Evolutionary conservation across 2,888 invertebrate species (phyloP), one percentile per base, ranked within the genome.

Genomic region (Drosophila mulleri): DNA sequence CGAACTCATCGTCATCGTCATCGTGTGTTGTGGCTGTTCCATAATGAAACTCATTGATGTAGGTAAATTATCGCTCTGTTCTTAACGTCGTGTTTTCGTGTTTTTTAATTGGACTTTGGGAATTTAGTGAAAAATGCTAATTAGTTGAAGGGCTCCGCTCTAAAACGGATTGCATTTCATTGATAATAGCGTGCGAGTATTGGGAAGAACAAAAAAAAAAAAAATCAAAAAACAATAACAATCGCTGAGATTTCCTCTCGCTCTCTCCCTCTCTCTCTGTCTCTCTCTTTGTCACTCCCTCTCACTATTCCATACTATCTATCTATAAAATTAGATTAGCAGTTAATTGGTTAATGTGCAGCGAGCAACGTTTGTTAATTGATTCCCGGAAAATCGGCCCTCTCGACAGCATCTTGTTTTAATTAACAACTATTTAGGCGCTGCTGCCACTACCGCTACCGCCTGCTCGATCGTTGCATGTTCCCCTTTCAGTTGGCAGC

Each of bases 51-150:
- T 91, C 91, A 88, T 90, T 92, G 92, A 92, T 91, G 92, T 91
- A 91, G 91, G 91, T 92, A 91, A 91, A 91, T 91, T 92, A 91
- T 92, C 90, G 91, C 80, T 88, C 88, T 82, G 79, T 88, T 90
- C 89, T 89, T 89, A 89, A 84, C 85, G 87, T 88, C 89, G 90
- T 90, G 87, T 88, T 87, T 87, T 88, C 86, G 87, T 91, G 89
- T 91, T 89, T 90, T 91, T 91, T 91, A 91, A 91, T 92, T 91
- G 90, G 91, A 80, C 85, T 89, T 90, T 87, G 87, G 88, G 91
- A 91, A 91, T 91, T 91, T 89, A 86, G 88, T 88, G 84, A 91
- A 92, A 85, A 92, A 91, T 92, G 92, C 91, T 91, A 91, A 92
- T 91, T 92, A 91, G 91, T 90, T 86, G 80, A 89, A 82, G 80